A percentile compares a stretch with the other conserved stretches of the same genome.
Conservation (phyloP, 2,113 vertebrate genomes). For the Choloepus hoffmanni region DNA sequence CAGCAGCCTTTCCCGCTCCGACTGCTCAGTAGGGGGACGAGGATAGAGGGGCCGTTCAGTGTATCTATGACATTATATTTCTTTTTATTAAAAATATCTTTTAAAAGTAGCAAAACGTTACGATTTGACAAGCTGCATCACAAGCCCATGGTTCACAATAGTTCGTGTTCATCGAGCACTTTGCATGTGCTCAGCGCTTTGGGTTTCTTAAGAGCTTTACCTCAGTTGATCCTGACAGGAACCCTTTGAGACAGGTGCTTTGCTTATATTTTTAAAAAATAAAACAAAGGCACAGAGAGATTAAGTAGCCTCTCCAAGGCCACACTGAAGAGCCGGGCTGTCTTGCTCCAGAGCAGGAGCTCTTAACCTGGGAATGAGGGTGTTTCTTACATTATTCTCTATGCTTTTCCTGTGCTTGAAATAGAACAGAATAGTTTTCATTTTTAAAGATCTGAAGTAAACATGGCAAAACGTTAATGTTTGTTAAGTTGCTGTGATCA, state of each 20-base stretch:
- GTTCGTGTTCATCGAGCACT: not conserved
- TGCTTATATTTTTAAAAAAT: not conserved
- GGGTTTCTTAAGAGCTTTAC: not conserved
- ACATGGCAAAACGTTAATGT: not conserved
- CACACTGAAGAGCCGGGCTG: not conserved
- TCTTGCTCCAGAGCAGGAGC: not conserved
- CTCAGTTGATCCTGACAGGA: not conserved
- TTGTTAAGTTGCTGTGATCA: not conserved
- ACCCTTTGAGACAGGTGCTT: not conserved
- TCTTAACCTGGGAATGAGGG: too few species aligned
- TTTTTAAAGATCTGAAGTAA: not conserved
- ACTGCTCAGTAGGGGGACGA: not conserved
- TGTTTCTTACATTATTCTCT: not conserved
- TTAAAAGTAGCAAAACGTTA: not conserved
- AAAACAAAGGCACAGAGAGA: not conserved
- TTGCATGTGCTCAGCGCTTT: not conserved
- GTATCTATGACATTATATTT: not conserved
- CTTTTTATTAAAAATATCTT: not conserved
- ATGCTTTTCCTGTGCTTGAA: not conserved
- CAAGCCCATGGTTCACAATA: not conserved
- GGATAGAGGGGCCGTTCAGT: not conserved
- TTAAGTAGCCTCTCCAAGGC: not conserved
- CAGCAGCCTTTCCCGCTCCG: rapidly evolving
- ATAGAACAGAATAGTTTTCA: not conserved
- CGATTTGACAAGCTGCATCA: not conserved